Evolutionary conservation across 2,113 vertebrate species (phyloP).

Genomic region (Oncorhynchus clarkii): DNA sequence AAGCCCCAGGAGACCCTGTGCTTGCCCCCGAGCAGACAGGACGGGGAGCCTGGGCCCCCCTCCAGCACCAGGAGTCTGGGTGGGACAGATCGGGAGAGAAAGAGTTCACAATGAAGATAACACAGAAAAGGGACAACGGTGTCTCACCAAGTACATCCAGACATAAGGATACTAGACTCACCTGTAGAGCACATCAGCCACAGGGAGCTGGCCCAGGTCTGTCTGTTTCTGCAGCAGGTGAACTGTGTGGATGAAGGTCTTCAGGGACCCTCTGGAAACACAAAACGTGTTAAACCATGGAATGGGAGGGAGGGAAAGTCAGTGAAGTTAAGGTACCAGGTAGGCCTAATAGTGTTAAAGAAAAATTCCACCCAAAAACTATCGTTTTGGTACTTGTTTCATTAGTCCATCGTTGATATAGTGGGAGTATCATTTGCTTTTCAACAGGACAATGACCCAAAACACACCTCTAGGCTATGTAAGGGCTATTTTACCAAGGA

Average conservation of each 20-base stretch:
- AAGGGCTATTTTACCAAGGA: no score
- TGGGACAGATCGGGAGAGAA: neutral
- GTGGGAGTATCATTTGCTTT: no score
- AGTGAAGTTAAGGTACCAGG: no score
- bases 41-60: conserved; percentile 95
- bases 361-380: no score
- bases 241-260: conserved; percentile 98
- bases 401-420: no score
- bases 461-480: no score
- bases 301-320: no score
- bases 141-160: neutral
- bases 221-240: conserved; percentile 97
- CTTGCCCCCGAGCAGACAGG: conserved; percentile 93
- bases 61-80: conserved; percentile 92
- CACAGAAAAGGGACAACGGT: neutral
- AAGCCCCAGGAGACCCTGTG: conserved; percentile 98
- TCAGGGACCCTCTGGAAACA: conserved; percentile 90
- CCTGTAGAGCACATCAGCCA: conserved; percentile 97
- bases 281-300: no score
- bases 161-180: conserved; percentile 42
- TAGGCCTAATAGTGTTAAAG: no score
- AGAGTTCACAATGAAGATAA: neutral
- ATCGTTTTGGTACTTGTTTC: no score
- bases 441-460: no score
- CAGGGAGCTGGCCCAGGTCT: conserved; percentile 89